Base-by-base conservation (phyloP, 2,888 invertebrate species). In the Piscicola geometra region DNA sequence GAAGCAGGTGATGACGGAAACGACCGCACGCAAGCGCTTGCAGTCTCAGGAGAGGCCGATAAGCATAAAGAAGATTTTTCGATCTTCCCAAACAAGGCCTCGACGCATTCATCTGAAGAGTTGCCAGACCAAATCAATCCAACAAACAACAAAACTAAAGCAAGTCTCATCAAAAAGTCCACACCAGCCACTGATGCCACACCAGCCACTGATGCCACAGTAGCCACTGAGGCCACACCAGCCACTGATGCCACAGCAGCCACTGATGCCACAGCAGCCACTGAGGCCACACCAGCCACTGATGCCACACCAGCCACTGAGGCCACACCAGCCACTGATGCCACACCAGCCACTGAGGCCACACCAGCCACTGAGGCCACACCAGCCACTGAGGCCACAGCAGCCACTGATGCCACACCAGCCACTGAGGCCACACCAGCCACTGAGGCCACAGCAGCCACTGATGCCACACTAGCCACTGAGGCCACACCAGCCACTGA, bases 181-280 rank as follows among this genome's bases (percentile, higher is more conserved):
- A 32, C 47, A 30, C 28, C 41, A 12, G 2, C 25, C 35, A 9
- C 15, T 1, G 47, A 18, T 41, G 71, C 15, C 35, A 25, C 50
- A 0, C 1, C 41, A 28, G 1, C 30, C 47, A 50, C 12, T 35
- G 64, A 47, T 35, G 35, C 5, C 64, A 64, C 2, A 12, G 73
- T 64, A 33, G 41, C 28, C 28, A 52, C 35, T 50, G 15, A 25
- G 21, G 15, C 71, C n/a, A 41, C 35, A 47, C 21, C n/a, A 12
- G n/a, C 35, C n/a, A 33, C 35, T 9, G n/a, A n/a, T n/a, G n/a
- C 68, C 35, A 68, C 68, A 68, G n/a, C 68, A 68, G n/a, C 5
- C 35, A 12, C 3, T 32, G 33, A 12, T n/a, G n/a, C 3, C 35
- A n/a, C 21, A 5, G 32, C 30, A 9, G n/a, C 30, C 32, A 30